Percentiles rank a stretch among this genome's conserved stretches.
These are phyloP conservation scores for Crypturellus tataupa DNA, from an alignment of 2,797 vertebrate species.

Conservation along the genomic window DNA sequence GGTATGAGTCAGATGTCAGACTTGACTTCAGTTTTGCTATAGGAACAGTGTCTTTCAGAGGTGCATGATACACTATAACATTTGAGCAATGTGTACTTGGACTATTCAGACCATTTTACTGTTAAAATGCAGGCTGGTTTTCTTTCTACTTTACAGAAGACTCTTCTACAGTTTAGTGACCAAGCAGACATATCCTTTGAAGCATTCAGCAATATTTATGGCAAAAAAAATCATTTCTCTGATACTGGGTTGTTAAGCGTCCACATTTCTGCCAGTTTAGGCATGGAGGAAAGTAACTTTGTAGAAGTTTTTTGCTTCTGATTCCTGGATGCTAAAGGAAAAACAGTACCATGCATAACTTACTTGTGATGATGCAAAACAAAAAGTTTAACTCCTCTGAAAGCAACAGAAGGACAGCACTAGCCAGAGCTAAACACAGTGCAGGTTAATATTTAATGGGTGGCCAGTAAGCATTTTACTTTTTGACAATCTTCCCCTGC, in stretches of 20 bases:
- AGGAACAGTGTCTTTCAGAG: not conserved
- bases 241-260: not conserved
- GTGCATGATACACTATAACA: not conserved
- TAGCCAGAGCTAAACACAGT: not conserved
- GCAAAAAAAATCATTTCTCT: not conserved
- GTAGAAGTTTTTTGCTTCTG: not conserved
- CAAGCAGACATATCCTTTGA: not conserved
- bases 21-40: slow-evolving; percentile 22
- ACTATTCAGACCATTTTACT: not conserved
- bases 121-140: slow-evolving; percentile 7
- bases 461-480: not conserved
- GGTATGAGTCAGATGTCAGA: slow-evolving; percentile 24
- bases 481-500: not conserved
- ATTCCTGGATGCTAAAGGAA: not conserved
- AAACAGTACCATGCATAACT: not conserved
- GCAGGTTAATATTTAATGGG: not conserved
- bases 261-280: not conserved
- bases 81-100: not conserved
- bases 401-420: not conserved
- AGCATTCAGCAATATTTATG: slow-evolving; percentile 34
- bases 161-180: slow-evolving; percentile 18
- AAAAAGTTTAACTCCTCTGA: not conserved
- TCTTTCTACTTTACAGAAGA: slow-evolving; percentile 31
- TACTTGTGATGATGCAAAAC: not conserved
- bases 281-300: not conserved